phyloP scores from a whole-genome alignment of 2,888 invertebrate species.

The Ophion ellenae region DNA sequence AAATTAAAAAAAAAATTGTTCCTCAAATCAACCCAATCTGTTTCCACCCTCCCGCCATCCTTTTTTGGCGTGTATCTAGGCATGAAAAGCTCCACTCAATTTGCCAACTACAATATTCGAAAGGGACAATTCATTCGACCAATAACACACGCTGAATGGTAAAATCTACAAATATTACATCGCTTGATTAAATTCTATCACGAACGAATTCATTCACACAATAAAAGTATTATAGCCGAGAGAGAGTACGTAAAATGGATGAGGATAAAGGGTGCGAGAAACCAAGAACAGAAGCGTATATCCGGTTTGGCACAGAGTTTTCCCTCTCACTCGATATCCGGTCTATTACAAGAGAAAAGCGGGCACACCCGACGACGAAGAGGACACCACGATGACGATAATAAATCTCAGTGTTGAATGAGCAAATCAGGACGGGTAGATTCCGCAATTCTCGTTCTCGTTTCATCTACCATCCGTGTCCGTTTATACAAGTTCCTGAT shows the following conservation, averaged over 20 bases:
- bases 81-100: not conserved
- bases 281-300: constrained; percentile 32
- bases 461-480: constrained; percentile 29
- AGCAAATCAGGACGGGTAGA: constrained; percentile 43
- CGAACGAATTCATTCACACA: constrained; percentile 23
- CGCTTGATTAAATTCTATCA: constrained; percentile 9
- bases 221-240: constrained; percentile 29
- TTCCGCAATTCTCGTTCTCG: constrained; percentile 43
- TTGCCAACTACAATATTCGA: not conserved
- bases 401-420: constrained; percentile 58
- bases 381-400: constrained; percentile 38
- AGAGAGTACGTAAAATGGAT: constrained; percentile 23
- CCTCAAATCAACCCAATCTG: not conserved
- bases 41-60: not conserved
- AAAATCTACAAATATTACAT: constrained; percentile 3
- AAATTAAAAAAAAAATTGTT: not conserved
- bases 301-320: constrained; percentile 37
- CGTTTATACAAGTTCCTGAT: constrained; percentile 25
- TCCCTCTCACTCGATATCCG: constrained; percentile 42
- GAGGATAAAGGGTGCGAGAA: not conserved
- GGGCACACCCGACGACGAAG: constrained; percentile 19
- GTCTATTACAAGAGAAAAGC: constrained; percentile 37
- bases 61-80: not conserved
- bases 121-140: not conserved
- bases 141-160: not conserved